Evolutionary conservation across 2,797 vertebrate species (phyloP), one percentile per base, ranked within the genome.

Genomic region (Crenichthys baileyi): DNA sequence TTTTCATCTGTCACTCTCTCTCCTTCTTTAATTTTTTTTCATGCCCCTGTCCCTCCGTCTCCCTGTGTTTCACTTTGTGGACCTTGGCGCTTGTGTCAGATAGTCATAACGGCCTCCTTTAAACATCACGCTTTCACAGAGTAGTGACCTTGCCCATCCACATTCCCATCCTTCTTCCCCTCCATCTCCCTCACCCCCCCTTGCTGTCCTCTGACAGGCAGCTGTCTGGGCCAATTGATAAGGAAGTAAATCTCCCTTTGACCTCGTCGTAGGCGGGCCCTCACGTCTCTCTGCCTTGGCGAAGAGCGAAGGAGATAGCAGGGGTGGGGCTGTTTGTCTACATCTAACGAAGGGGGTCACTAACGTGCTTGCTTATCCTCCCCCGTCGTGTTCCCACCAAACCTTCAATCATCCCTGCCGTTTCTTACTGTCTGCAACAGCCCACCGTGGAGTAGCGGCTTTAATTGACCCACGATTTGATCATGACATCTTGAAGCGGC

Each of bases 81-180:
- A 91, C 93, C 93, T 93, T 92, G 92, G 86, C 77, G 85, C 87
- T 74, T 82, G 81, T 89, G 84, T 87, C 82, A 80, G 79, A 83
- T 76, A 80, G 89, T 86, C 88, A 77, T 87, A 90, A 88, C 89
- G 85, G 87, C 85, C 55, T 74, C 84, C 85, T 85, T 75, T 74
- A 39, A 92, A 70, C 88, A 85, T 91, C 90, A 89, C 0, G 72
- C 77, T 90, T 85, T 89, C 88, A 87, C 87, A 80, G 83, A 84
- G 87, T 89, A 79, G 24, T 88, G 93, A 94, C 94, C 94, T 94
- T 94, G 91, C 78, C 86, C 78, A 8, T 78, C 80, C 85, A 16
- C 24, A 67, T 77, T 76, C 79, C 79, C 83, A 74, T 91, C 88
- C 81, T 85, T 83, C 85, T 39, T 76, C 87, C 84, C 85, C 70